Evolutionary conservation across 2,113 vertebrate genomes (phyloP).

Genomic region (Gadus chalcogrammus): DNA sequence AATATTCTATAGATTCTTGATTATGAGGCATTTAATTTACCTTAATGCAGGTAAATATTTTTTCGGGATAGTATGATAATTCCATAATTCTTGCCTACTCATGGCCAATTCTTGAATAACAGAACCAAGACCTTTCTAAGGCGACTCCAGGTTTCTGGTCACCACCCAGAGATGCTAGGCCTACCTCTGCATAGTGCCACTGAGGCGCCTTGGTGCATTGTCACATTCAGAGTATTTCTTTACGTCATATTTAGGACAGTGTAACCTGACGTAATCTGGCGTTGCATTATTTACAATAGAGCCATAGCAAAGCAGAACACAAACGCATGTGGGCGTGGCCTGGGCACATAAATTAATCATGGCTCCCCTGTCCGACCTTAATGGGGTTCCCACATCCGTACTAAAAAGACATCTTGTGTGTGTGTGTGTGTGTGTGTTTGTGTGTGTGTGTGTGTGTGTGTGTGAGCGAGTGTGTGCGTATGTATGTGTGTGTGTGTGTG

Average conservation of each 20-base stretch:
- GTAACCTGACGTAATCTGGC: conserved; percentile 63
- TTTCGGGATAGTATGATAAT: background rate
- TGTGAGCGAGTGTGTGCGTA: background rate
- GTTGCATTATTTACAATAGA: conserved; percentile 68
- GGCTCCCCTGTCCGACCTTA: conserved; percentile 51
- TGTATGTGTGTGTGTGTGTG: conserved; percentile 7
- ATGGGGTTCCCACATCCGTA: conserved; percentile 62
- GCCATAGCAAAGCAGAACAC: conserved; percentile 44
- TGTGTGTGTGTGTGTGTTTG: background rate
- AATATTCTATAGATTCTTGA: too few species aligned
- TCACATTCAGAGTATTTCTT: conserved; percentile 23
- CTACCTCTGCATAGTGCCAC: conserved; percentile 5
- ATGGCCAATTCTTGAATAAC: background rate
- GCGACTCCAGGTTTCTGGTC: background rate
- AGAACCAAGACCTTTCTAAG: background rate
- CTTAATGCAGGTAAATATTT: too few species aligned
- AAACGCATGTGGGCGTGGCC: conserved; percentile 42
- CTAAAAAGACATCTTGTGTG: conserved; percentile 32
- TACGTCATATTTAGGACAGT: conserved; percentile 59
- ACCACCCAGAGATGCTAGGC: background rate
- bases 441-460: conserved; percentile 4
- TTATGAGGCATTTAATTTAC: too few species aligned
- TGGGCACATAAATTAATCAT: conserved; percentile 64
- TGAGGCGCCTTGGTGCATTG: conserved; percentile 4
- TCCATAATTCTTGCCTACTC: background rate